phyloP scores from a whole-genome alignment of 1,140 invertebrate species.

The Phthorimaea operculella region DNA sequence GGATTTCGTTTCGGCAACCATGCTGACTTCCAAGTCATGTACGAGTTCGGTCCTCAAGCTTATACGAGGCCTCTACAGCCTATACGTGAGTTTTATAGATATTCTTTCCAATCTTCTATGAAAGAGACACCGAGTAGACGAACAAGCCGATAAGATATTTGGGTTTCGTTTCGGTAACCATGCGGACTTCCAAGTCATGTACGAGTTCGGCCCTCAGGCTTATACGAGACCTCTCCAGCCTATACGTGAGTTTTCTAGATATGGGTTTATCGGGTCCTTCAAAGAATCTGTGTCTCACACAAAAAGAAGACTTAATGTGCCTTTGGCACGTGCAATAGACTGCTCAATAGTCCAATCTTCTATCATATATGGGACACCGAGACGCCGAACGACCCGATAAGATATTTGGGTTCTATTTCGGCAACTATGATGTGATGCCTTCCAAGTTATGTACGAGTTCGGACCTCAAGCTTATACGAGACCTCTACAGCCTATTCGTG shows the following conservation, averaged over 20 bases:
- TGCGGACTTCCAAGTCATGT: constrained; percentile 80
- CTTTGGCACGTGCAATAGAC: no score
- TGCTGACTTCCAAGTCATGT: constrained; percentile 81
- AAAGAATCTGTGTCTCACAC: no score
- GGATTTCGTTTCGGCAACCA: constrained; percentile 72
- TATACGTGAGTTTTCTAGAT: constrained; percentile 16
- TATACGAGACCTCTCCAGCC: constrained; percentile 72
- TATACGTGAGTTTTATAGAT: constrained; percentile 13
- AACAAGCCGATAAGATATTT: no score
- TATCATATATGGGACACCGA: no score
- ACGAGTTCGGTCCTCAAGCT: constrained; percentile 81
- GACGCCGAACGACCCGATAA: no score
- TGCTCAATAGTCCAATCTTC: no score
- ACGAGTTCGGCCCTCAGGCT: constrained; percentile 81
- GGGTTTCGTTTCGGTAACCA: constrained; percentile 76
- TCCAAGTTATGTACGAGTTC: constrained; percentile 80
- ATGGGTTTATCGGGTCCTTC: background rate
- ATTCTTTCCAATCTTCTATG: no score
- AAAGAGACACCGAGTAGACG: no score
- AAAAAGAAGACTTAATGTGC: no score
- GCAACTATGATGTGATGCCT: constrained; percentile 84
- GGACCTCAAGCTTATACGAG: constrained; percentile 79
- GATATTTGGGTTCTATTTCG: no score
- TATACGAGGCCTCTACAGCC: constrained; percentile 72
- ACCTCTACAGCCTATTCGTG: constrained; percentile 56